Base-by-base conservation (phyloP, 1,140 invertebrate species). In the Drosophila novamexicana region DNA sequence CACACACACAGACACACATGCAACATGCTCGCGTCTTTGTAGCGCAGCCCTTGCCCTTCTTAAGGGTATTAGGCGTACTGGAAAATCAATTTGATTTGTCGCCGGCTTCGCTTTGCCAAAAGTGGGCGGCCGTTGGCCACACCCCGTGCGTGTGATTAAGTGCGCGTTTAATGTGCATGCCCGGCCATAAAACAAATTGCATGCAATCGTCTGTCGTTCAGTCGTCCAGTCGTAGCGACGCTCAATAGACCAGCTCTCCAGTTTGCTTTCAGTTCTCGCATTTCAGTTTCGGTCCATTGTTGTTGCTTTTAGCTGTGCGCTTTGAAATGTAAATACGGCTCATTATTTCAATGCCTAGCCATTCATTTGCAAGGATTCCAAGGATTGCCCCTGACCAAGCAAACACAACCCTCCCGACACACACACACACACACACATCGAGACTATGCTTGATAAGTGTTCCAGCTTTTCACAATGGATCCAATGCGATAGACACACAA, bases 241-340 rank as follows among this genome's bases (percentile, higher is more conserved):
- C 18, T 1, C 6, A 16, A 44, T 45, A 37, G 16, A 7, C 18
- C 6, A 9, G 12, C 36, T 16, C 40, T 29, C 14, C 34, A 54
- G 9, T 36, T 49, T 47, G n/a, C 32, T 42, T 54, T 45, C 63
- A 22, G 32, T 45, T 54, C 32, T 40, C 12, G 29, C 34, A 42
- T 63, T 29, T 36, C 52, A 12, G 37, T 22, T 29, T 70, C 50
- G 40, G 32, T 54, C 36, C 54, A 22, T 52, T 58, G 58, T 57
- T 79, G 32, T 40, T 54, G 50, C 16, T 50, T 62, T 36, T 57
- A 29, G 40, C 29, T 47, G 44, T 75, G 69, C 56, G 84, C 85
- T 89, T 84, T 88, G 84, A 88, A 89, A 90, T 90, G 86, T 90
- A 90, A 90, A 89, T 90, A 89, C 81, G 63, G 79, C 84, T 90